phyloP scores from a whole-genome alignment of 2,888 invertebrate genomes.

The Cryptosula pallasiana region DNA sequence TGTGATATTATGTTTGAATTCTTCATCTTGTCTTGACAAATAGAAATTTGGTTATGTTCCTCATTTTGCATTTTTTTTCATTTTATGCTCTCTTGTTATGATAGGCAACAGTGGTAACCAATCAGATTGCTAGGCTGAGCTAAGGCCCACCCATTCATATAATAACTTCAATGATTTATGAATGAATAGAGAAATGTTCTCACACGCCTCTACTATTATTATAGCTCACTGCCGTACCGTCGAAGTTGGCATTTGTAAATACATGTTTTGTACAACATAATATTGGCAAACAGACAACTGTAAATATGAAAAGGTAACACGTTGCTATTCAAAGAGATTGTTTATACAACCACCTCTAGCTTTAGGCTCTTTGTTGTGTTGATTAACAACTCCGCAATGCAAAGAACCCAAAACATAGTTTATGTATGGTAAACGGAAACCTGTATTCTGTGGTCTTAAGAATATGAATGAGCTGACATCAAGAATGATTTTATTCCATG shows the following conservation, averaged over 20 bases:
- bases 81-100: background rate
- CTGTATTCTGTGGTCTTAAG: too few species aligned
- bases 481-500: too few species aligned
- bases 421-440: too few species aligned
- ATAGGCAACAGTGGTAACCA: background rate
- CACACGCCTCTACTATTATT: background rate
- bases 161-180: background rate
- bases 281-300: background rate
- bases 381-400: too few species aligned
- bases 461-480: too few species aligned
- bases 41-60: background rate
- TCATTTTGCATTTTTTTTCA: background rate
- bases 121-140: background rate
- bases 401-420: too few species aligned
- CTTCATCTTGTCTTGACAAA: background rate
- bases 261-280: background rate
- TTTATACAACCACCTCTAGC: background rate
- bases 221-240: background rate
- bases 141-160: constrained; percentile 10
- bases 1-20: background rate
- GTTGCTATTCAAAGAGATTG: too few species aligned
- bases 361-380: too few species aligned
- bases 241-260: background rate
- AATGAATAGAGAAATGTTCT: background rate
- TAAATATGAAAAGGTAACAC: background rate